Percentiles rank a stretch among this genome's conserved stretches.
phyloP scores from a whole-genome alignment of 2,888 invertebrate genomes.

The Portevinia maculata region DNA sequence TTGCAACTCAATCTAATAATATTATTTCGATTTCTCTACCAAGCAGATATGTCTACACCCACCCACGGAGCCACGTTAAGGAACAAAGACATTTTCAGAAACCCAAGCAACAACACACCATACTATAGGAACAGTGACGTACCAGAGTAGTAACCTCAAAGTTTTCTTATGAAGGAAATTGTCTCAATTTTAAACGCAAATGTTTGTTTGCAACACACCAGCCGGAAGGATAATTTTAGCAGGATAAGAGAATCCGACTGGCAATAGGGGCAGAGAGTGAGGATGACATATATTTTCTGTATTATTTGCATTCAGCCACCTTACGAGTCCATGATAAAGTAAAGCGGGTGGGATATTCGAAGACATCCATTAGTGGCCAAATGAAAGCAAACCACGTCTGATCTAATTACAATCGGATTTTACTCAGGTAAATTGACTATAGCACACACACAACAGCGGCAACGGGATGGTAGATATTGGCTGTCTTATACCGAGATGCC shows the following conservation, averaged over 20 bases:
- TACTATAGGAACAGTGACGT: slow-evolving; percentile 2
- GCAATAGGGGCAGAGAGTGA: neutral
- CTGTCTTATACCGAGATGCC: neutral
- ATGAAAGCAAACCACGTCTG: slow-evolving; percentile 57
- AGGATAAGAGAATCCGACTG: slow-evolving; percentile 10
- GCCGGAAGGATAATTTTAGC: slow-evolving; percentile 20
- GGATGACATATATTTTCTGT: slow-evolving; percentile 26
- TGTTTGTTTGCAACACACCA: slow-evolving; percentile 40
- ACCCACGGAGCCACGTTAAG: neutral
- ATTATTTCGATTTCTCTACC: slow-evolving; percentile 38
- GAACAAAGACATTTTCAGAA: slow-evolving; percentile 41
- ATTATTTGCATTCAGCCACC: slow-evolving; percentile 40
- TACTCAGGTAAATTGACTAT: slow-evolving; percentile 51
- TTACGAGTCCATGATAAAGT: slow-evolving; percentile 15
- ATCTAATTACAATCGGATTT: slow-evolving; percentile 66
- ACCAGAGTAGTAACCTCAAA: slow-evolving; percentile 47
- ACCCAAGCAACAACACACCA: neutral
- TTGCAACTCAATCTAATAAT: slow-evolving; percentile 40
- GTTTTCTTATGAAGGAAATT: slow-evolving; percentile 72
- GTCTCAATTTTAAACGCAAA: slow-evolving; percentile 66
- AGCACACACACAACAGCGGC: slow-evolving; percentile 10
- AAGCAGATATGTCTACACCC: neutral
- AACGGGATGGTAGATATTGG: slow-evolving; percentile 14
- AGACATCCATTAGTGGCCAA: slow-evolving; percentile 52
- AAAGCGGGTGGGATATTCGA: slow-evolving; percentile 2